Conservation (phyloP, 2,888 invertebrate species). For the Pyralis farinalis region DNA sequence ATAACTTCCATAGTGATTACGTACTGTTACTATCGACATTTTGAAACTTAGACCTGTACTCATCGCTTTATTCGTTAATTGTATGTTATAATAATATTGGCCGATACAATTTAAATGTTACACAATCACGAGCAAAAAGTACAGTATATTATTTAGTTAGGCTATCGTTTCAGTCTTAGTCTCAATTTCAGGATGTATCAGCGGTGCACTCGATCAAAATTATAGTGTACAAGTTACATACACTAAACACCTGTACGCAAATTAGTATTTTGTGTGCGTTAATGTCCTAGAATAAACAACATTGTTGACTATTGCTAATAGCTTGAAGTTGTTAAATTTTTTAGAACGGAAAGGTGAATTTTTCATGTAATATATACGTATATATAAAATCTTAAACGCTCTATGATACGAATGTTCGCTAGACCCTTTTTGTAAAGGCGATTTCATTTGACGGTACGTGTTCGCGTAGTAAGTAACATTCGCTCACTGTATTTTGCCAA, state of each 20-base stretch:
- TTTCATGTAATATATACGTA: constrained; percentile 73
- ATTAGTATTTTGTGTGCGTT: constrained; percentile 71
- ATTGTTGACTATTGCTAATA: constrained; percentile 82
- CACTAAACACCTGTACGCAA: constrained; percentile 46
- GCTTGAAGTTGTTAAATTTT: constrained; percentile 81
- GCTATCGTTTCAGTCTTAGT: constrained; percentile 6
- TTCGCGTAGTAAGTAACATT: too few species aligned
- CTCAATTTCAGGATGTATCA: constrained; percentile 27
- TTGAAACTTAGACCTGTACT: constrained; percentile 8
- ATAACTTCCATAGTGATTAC: constrained; percentile 8
- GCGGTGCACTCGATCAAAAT: constrained; percentile 17
- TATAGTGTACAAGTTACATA: constrained; percentile 15
- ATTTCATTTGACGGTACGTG: too few species aligned
- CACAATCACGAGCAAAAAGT: too few species aligned
- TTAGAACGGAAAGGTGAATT: constrained; percentile 76
- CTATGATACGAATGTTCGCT: constrained; percentile 71
- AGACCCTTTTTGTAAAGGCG: constrained; percentile 60
- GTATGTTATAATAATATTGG: too few species aligned
- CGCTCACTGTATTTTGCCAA: too few species aligned
- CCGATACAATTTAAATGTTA: too few species aligned
- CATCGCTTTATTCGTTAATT: background rate
- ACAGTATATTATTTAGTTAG: too few species aligned
- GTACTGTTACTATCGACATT: background rate
- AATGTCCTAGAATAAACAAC: constrained; percentile 73
- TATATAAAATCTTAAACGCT: constrained; percentile 54